These are phyloP conservation scores for Xiphias gladius DNA, from an alignment of 2,113 vertebrate genomes.

Conservation along the genomic window DNA sequence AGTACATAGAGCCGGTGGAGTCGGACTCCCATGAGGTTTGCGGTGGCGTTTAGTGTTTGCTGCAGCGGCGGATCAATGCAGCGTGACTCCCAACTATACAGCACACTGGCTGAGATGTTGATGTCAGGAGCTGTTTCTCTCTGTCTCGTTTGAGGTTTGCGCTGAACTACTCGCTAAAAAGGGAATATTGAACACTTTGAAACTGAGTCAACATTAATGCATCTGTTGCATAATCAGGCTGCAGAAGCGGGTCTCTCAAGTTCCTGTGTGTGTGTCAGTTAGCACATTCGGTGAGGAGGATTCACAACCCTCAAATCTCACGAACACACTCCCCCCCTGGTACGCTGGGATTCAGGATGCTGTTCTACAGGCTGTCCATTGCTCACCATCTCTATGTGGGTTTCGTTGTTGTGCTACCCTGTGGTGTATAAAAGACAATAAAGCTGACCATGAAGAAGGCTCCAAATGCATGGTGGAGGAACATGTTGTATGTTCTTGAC, in stretches of 20 bases:
- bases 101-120: slow-evolving; percentile 24
- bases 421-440: background rate
- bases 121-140: slow-evolving; percentile 25
- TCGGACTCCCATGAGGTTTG: slow-evolving; percentile 50
- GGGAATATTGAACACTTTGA: slow-evolving; percentile 12
- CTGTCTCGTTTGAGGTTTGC: slow-evolving; percentile 30
- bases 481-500: background rate
- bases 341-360: background rate
- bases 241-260: slow-evolving; percentile 29
- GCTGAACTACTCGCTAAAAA: slow-evolving; percentile 10
- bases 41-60: slow-evolving; percentile 57
- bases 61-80: slow-evolving; percentile 66
- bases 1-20: slow-evolving; percentile 46
- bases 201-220: slow-evolving; percentile 33
- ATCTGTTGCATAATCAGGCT: slow-evolving; percentile 33
- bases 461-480: background rate
- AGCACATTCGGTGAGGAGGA: slow-evolving; percentile 40
- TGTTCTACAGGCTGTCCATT: background rate
- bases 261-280: slow-evolving; percentile 17
- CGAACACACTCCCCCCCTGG: background rate
- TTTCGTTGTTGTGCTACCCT: background rate
- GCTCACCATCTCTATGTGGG: background rate
- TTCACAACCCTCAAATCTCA: slow-evolving; percentile 31
- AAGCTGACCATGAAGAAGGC: too few species aligned
- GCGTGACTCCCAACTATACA: slow-evolving; percentile 9